Conservation (phyloP, 2,888 invertebrate species). For the Cremastinae sp. region DNA sequence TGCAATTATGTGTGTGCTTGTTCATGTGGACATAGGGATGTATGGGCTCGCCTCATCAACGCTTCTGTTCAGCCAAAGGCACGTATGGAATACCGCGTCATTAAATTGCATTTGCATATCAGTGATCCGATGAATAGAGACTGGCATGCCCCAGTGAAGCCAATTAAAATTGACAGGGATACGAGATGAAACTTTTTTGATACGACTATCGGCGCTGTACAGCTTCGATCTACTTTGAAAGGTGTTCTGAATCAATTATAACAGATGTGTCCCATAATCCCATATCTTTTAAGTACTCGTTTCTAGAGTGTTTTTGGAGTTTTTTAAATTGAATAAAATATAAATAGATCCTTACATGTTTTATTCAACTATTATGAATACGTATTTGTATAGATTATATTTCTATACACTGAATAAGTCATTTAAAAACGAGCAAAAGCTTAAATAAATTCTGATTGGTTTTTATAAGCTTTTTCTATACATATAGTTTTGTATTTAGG, state of each 20-base stretch:
- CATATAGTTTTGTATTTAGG: no score
- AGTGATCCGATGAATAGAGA: constrained; percentile 74
- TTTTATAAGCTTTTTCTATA: no score
- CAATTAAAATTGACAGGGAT: constrained; percentile 76
- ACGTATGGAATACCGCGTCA: constrained; percentile 74
- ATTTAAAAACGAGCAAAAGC: no score
- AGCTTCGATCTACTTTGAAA: constrained; percentile 54
- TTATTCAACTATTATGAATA: no score
- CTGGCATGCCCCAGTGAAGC: constrained; percentile 72
- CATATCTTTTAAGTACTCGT: constrained; percentile 12
- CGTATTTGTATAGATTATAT: no score
- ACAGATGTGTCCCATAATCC: constrained; percentile 22
- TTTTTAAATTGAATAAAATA: not conserved
- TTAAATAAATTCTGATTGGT: no score
- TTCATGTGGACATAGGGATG: not conserved
- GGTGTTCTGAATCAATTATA: constrained; percentile 33
- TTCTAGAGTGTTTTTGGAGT: not conserved
- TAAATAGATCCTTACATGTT: no score
- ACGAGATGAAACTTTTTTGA: constrained; percentile 66
- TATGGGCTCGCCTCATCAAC: constrained; percentile 67
- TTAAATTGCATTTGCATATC: constrained; percentile 78
- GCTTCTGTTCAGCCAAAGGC: constrained; percentile 65
- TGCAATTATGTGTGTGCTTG: constrained; percentile 8
- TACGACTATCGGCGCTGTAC: constrained; percentile 70
- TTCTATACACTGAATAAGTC: no score